Evolutionary conservation across 2,113 vertebrate genomes (phyloP), one percentile per base, ranked within the genome.

Genomic region (Aix galericulata): DNA sequence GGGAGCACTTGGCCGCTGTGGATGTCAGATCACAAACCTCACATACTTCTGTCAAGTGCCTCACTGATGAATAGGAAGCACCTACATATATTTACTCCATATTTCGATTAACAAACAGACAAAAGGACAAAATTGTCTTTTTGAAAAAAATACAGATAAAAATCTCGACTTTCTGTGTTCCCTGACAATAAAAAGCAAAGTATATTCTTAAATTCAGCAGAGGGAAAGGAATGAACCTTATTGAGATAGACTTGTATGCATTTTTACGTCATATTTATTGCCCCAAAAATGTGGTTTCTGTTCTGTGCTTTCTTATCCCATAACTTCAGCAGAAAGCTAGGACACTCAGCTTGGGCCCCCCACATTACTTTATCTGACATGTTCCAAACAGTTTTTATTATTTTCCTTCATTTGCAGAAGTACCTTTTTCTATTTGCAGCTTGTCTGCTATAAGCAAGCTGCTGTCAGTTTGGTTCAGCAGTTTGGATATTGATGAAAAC

Each of bases 391-490:
- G 10, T 16, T 64, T 89, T 91, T 68, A 83, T 17, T 78, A 5
- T 91, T 82, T 86, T 77, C 38, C 36, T 77, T 86, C 76, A 58
- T 81, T 84, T 80, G 66, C 27, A 60, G 26, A 76, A 82, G 21
- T 64, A 88, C 77, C 36, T 92, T 88, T 88, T 81, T 48, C 55
- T 66, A 9, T 82, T 90, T 86, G 20, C 50, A 72, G 58, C 72
- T 60, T 75, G 53, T 77, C 76, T 93, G 93, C 80, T 89, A 2
- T 31, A 72, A 72, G 81, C 81, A 84, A 82, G 46, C 76, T 86
- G 77, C 91, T 89, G 82, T 88, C 76, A 75, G 72, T 86, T 95
- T 91, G 60, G 53, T 89, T 94, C 82, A 91, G 66, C 86, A 84
- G 73, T 93, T 87, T 60, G 73, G 69, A 13, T 88, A 72, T 9